Evolutionary conservation across 2,113 vertebrate genomes (phyloP).

Genomic region (Dendropsophus ebraccatus): DNA sequence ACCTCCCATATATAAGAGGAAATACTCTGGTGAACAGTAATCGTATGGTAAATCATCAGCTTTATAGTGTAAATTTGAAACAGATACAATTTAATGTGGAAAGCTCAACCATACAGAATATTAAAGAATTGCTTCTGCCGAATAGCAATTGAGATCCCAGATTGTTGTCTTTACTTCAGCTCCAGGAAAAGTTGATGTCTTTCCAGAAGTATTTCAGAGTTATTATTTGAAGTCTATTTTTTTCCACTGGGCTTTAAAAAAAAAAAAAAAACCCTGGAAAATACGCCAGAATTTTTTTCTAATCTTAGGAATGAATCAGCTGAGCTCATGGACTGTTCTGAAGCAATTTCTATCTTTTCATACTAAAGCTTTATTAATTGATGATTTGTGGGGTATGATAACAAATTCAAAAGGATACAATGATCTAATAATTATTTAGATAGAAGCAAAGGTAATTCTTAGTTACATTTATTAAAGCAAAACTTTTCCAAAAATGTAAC

Average conservation of each 20-base stretch:
- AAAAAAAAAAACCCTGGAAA: conserved; percentile 30
- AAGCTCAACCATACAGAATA: background rate
- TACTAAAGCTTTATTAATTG: conserved; percentile 20
- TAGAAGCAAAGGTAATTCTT: background rate
- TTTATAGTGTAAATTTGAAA: background rate
- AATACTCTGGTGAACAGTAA: background rate
- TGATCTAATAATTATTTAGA: conserved; percentile 10
- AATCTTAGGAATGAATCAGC: conserved; percentile 47
- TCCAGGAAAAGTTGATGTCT: conserved; percentile 42
- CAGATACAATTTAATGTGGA: background rate
- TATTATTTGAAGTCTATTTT: conserved; percentile 47
- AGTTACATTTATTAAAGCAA: background rate
- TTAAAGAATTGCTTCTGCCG: conserved; percentile 30
- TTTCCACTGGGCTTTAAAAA: conserved; percentile 36
- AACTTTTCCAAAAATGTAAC: background rate
- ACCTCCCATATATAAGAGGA: background rate
- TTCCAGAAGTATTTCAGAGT: conserved; percentile 46
- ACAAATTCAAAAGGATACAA: background rate
- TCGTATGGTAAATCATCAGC: background rate
- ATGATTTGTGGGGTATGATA: conserved; percentile 9
- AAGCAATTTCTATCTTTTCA: background rate
- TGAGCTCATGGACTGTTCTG: conserved; percentile 23
- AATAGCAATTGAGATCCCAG: conserved; percentile 41
- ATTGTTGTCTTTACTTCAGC: conserved; percentile 32
- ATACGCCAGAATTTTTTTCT: background rate